Base-by-base conservation (phyloP, 1,140 invertebrate species). In the Sycophila sp. region DNA sequence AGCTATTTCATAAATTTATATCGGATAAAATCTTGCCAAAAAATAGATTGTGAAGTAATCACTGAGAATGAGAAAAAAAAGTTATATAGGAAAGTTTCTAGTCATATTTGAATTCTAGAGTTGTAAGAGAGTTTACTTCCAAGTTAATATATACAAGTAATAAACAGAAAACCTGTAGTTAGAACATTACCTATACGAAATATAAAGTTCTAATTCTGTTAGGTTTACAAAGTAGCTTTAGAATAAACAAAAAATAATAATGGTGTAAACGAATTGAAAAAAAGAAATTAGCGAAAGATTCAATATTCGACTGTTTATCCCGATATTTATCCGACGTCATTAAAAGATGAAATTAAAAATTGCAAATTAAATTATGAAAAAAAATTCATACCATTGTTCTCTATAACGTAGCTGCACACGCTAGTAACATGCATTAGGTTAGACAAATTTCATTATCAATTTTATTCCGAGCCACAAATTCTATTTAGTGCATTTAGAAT, bases 1-100 rank as follows among this genome's bases (percentile, higher is more conserved):
- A 76, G 76, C 75, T 77, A 77, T 82, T 84, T 83, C 78, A 34
- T 81, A 81, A 80, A 83, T 83, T 83, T 83, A 78, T 80, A 83
- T 80, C 58, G 66, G 67, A 80, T 72, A 65, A 79, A 72, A 78
- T 78, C 75, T 80, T 83, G 80, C 79, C 78, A 81, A 82, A 79
- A 77, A 73, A 72, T 76, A 76, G 42, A 73, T 74, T n/a, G 74
- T 70, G 60, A 62, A 24, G 42, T 73, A 74, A 62, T 71, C 26
- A 26, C 45, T 26, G 40, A 38, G 42, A 34, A 64, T 26, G 26
- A 64, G 36, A n/a, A 62, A 42, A 24, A 62, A 70, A 64, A 22
- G 15, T 70, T 70, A 66, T 51, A 71, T 65, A 59, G 69, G 36
- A 70, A 77, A 63, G 72, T 77, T 81, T 81, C 82, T 84, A 83